A percentile compares a stretch with the other conserved stretches of the same genome.
phyloP scores from a whole-genome alignment of 2,797 vertebrate species.

The Rhynchonycteris naso region DNA sequence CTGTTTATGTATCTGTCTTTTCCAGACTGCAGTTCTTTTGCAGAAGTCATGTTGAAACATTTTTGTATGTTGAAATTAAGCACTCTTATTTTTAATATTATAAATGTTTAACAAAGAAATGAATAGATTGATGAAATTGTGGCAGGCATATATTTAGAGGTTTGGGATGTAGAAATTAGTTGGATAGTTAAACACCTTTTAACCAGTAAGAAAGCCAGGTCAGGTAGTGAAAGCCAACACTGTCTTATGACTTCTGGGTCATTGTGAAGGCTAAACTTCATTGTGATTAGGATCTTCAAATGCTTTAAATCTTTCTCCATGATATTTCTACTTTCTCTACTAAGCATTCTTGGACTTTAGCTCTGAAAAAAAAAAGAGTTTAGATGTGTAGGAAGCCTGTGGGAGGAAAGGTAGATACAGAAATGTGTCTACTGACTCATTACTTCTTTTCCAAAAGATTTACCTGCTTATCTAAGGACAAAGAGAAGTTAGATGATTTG shows the following conservation, averaged over 20 bases:
- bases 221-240: not conserved
- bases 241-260: not conserved
- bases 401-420: not conserved
- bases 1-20: not conserved
- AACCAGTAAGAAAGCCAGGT: not conserved
- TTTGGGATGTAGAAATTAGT: not conserved
- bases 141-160: not conserved
- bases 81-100: not conserved
- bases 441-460: not conserved
- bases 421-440: conserved; percentile 22
- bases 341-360: not conserved
- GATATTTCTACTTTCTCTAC: not conserved
- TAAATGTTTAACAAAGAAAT: not conserved
- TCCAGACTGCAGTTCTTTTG: not conserved
- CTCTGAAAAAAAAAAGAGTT: not conserved
- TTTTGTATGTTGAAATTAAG: not conserved
- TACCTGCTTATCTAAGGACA: not conserved
- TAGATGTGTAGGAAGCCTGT: not conserved
- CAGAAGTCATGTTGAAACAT: not conserved
- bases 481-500: conserved; percentile 15
- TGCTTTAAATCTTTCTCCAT: not conserved
- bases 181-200: not conserved
- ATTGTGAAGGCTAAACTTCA: not conserved
- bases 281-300: not conserved
- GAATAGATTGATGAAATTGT: not conserved